These are phyloP conservation scores for Exephanes ischioxanthus DNA, from an alignment of 2,888 invertebrate genomes.

Conservation along the genomic window DNA sequence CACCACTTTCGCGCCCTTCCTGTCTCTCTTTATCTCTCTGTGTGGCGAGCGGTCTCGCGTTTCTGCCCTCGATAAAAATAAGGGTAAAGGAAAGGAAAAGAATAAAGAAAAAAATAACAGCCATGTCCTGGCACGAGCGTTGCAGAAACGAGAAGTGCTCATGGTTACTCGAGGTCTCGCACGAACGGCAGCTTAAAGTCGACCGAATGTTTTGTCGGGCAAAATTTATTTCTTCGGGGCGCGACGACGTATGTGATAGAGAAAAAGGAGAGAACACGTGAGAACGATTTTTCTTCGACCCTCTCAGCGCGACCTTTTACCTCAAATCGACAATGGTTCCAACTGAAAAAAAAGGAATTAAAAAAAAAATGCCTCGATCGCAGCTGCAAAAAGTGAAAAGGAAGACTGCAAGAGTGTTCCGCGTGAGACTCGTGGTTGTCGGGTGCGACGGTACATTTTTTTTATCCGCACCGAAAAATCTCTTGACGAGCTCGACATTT, in stretches of 20 bases:
- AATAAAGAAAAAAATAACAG: constrained; percentile 20
- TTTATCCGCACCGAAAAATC: constrained; percentile 40
- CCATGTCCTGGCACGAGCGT: constrained; percentile 43
- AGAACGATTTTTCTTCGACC: constrained; percentile 42
- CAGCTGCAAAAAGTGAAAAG: not conserved
- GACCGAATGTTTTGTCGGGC: constrained; percentile 59
- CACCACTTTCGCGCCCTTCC: constrained; percentile 36
- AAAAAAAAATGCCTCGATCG: constrained; percentile 26
- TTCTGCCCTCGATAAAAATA: constrained; percentile 48
- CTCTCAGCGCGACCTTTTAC: not conserved
- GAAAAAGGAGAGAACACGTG: constrained; percentile 27
- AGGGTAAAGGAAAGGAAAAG: not conserved
- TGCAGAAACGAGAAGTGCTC: constrained; percentile 62
- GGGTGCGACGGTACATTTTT: not conserved
- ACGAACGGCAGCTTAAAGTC: constrained; percentile 62
- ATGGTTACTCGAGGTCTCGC: constrained; percentile 58
- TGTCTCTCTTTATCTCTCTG: not conserved
- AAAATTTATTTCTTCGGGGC: constrained; percentile 59
- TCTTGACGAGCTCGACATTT: not conserved
- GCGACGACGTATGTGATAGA: constrained; percentile 5
- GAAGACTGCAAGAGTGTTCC: constrained; percentile 20
- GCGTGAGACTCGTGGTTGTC: constrained; percentile 10
- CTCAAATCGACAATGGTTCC: constrained; percentile 7
- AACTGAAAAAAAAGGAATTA: not conserved
- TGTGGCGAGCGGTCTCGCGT: constrained; percentile 30